phyloP scores from a whole-genome alignment of 2,888 invertebrate species.

The Tetragonisca angustula region DNA sequence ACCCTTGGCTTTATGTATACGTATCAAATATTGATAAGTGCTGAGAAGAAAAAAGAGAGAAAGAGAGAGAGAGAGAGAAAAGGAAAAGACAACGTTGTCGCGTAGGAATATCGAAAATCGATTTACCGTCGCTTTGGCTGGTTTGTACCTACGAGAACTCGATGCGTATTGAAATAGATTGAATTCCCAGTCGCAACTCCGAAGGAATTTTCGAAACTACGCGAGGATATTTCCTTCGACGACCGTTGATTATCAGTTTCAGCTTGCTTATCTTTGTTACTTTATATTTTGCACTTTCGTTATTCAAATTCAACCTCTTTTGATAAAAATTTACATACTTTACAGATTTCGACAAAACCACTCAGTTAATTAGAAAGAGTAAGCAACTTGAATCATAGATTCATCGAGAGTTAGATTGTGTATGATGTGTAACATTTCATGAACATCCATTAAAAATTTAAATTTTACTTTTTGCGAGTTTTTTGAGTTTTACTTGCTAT shows the following conservation, averaged over 20 bases:
- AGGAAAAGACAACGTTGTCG: conserved; percentile 1
- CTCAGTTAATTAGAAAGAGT: too few species aligned
- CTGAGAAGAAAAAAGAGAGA: not conserved
- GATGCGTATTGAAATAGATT: conserved; percentile 6
- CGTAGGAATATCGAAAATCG: conserved; percentile 35
- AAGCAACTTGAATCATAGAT: too few species aligned
- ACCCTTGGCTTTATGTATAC: conserved; percentile 16
- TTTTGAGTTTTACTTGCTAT: too few species aligned
- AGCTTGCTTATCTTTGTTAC: not conserved
- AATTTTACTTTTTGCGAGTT: too few species aligned
- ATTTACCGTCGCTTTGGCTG: conserved; percentile 4
- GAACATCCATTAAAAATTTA: too few species aligned
- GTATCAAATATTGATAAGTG: conserved; percentile 38
- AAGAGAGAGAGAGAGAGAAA: too few species aligned
- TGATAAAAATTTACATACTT: too few species aligned
- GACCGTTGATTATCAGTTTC: not conserved
- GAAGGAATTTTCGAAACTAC: not conserved
- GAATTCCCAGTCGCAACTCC: not conserved
- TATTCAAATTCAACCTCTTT: not conserved
- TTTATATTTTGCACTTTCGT: not conserved
- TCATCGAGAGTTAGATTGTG: too few species aligned
- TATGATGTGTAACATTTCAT: too few species aligned
- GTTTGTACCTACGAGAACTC: not conserved
- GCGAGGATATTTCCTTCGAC: not conserved
- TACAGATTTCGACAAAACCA: too few species aligned